Evolutionary conservation across 2,113 vertebrate species (phyloP), one percentile per base, ranked within the genome.

Genomic region (Trogon melanurus): DNA sequence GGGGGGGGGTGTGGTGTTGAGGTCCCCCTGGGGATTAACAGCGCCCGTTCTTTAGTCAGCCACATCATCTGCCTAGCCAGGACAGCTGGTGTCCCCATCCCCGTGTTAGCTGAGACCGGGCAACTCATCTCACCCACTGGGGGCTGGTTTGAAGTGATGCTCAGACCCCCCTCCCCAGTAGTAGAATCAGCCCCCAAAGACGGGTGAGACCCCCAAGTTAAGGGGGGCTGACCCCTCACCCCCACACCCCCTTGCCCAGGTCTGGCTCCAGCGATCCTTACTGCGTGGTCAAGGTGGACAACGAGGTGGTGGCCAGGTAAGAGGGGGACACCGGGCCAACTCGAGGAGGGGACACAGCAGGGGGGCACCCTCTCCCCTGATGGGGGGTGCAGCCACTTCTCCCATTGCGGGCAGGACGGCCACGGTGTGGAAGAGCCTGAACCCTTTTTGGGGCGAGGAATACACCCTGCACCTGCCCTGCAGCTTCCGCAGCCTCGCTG

Each of bases 401-500:
- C 22, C 48, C 38, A 2, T 25, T 19, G 13, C 47, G 3, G 83
- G 14, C 95, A 99, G 99, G 96, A 99, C 99, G 0, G 98, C 99
- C 10, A 99, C 98, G 0, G 97, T 99, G 53, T 99, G 99, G 99
- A 98, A 98, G 95, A 99, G 98, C 94, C 98, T 99, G 72, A 99
- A 98, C 74, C 99, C 99, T 29, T 99, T 99, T 93, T 99, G 99
- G 99, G 99, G 98, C 0, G 99, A 99, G 81, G 99, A 99, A 88
- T 99, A 98, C 96, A 99, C 98, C 0, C 96, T 99, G 78, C 98
- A 98, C 91, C 98, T 99, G 79, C 98, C 98, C 2, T 97, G 93
- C 47, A 98, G 98, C 16, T 99, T 99, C 97, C 98, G 97, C 89
- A 98, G 97, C 3, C 98, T 99, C 60, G 95, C 98, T 13, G 95